A percentile compares a stretch with the other conserved stretches of the same genome.
Conservation (phyloP, 1,140 invertebrate species). For the Wasmannia auropunctata region DNA sequence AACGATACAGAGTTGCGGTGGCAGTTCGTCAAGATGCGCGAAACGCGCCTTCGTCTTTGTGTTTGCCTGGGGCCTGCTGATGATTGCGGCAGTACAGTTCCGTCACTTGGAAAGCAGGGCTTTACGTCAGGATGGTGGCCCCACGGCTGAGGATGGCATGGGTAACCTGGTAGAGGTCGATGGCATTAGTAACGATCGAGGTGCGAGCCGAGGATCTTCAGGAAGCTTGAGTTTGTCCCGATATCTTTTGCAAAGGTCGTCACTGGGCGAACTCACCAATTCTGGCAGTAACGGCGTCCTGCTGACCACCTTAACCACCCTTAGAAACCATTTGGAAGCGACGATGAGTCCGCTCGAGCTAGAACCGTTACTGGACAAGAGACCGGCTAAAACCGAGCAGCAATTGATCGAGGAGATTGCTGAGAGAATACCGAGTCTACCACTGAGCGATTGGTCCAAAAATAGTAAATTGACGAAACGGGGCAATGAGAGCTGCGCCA, state of each 20-base stretch:
- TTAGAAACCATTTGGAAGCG: conserved; percentile 76
- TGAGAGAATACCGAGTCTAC: conserved; percentile 91
- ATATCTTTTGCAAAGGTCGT: conserved; percentile 79
- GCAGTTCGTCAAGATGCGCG: conserved; percentile 82
- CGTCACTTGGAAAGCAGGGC: conserved; percentile 79
- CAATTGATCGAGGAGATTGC: conserved; percentile 92
- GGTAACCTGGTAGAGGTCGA: conserved; percentile 63
- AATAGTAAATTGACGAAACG: conserved; percentile 87
- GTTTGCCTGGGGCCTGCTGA: conserved; percentile 84
- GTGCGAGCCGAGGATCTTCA: conserved; percentile 79
- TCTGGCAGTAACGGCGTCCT: conserved; percentile 57
- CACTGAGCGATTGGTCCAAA: conserved; percentile 93
- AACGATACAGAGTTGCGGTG: conserved; percentile 79
- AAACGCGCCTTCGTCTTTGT: conserved; percentile 84
- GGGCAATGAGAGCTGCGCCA: conserved; percentile 91
- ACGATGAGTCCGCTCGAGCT: conserved; percentile 81
- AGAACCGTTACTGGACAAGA: conserved; percentile 88
- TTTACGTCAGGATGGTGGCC: conserved; percentile 65
- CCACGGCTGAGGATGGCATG: conserved; percentile 72
- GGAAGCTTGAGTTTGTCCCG: conserved; percentile 78
- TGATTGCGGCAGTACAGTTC: conserved; percentile 84
- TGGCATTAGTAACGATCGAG: conserved; percentile 61
- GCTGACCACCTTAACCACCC: conserved; percentile 68
- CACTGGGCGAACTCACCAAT: conserved; percentile 49
- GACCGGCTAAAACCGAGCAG: conserved; percentile 90